Evolutionary conservation across 2,797 vertebrate genomes (phyloP), one percentile per base, ranked within the genome.

Genomic region (Nannoperca obscura): DNA sequence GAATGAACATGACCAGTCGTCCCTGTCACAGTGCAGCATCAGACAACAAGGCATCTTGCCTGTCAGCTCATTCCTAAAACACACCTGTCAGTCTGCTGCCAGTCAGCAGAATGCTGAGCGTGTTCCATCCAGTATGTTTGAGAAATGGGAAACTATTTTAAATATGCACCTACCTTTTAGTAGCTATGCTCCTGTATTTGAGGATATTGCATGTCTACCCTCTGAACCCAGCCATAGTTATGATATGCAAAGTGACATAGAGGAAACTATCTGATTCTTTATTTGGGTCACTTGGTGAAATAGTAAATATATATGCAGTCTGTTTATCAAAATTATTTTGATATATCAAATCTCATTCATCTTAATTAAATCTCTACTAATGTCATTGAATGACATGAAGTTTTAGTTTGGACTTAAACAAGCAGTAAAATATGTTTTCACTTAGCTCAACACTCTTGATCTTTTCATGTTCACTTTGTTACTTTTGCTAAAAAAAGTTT

Each of bases 181-280:
- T 61, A 92, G 71, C 60, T 96, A 94, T 71, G 78, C 81, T 34
- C 85, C 91, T 0, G 91, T 96, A 12, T 96, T 95, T 91, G 91
- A 95, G 61, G 94, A 95, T 71, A 91, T 96, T 50, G 93, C 94
- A 42, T 10, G 49, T 62, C 73, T 96, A 34, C 87, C 93, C 3
- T 60, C 30, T 49, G 78, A 86, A 52, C 49, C 63, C 57, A 74
- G 50, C 40, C 36, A 36, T 5, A 74, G 82, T 65, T 80, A 44
- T 78, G 92, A 92, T 40, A 34, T 84, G 71, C 90, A 91, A 64
- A 93, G 90, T 74, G 94, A 95, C 73, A 85, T 74, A 42, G 95
- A 95, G 55, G 94, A 94, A 89, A 93, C 94, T 3, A 93, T 96
- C 82, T 96, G 65, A 94, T 68, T 52, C 2, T 38, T 42, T 7